Evolutionary conservation across 2,113 vertebrate genomes (phyloP).

Genomic region (Marcusenius ussheri): DNA sequence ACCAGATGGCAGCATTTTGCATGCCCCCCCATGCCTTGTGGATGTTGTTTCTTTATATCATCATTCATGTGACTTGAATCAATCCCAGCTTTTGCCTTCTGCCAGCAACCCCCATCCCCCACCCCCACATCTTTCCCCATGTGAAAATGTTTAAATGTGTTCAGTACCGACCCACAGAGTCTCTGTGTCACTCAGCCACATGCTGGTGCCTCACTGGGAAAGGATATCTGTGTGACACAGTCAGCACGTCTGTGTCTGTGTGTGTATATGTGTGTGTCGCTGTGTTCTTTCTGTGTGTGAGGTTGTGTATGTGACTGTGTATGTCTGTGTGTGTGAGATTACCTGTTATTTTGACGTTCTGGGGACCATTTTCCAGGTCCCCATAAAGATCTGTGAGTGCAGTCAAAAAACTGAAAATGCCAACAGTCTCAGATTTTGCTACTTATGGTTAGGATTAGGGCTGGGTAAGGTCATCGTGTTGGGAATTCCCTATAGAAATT

Average conservation of each 20-base stretch:
- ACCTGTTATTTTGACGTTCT: background rate
- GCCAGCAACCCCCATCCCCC: background rate
- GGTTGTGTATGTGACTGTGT: background rate
- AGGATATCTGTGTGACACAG: background rate
- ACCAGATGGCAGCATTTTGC: constrained; percentile 36
- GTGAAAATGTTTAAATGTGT: background rate
- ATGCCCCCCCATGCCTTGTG: constrained; percentile 14
- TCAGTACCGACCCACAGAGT: background rate
- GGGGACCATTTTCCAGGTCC: background rate
- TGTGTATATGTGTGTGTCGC: background rate
- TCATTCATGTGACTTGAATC: constrained; percentile 24
- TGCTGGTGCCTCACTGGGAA: background rate
- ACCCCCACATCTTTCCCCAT: background rate
- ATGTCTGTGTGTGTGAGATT: background rate
- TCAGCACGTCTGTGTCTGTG: background rate
- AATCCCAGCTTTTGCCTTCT: constrained; percentile 20
- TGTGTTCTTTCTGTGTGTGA: background rate
- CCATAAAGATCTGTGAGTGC: too few relatives aligned
- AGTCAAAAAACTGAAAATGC: too few relatives aligned
- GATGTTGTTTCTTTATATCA: constrained; percentile 30
- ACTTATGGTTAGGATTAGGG: too few relatives aligned
- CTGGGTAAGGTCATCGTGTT: too few relatives aligned
- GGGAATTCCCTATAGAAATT: too few relatives aligned
- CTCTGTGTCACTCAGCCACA: background rate
- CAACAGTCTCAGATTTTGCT: too few relatives aligned